A percentile compares a stretch with the other conserved stretches of the same genome.
Conservation (phyloP, 2,797 vertebrate species). For the Pangasius krempfi region DNA sequence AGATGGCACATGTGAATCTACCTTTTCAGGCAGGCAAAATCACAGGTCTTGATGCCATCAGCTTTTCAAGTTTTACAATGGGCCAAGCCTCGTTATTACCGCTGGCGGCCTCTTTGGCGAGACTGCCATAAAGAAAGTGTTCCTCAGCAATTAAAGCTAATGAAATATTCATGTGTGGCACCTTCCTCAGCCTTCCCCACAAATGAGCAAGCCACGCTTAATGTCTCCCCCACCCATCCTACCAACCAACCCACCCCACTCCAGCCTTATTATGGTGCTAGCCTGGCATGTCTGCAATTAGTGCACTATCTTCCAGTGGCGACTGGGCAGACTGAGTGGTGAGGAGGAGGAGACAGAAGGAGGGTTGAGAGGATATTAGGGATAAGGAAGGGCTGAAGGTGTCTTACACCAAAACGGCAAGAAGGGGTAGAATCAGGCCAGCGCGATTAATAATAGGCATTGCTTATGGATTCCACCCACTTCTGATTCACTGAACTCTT, state of each 20-base stretch:
- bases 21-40: constrained; percentile 76
- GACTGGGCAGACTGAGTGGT: constrained; percentile 45
- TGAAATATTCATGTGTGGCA: constrained; percentile 94
- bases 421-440: constrained; percentile 44
- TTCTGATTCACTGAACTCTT: constrained; percentile 53
- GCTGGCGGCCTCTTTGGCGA: constrained; percentile 85
- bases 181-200: constrained; percentile 87
- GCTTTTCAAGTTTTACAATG: constrained; percentile 83
- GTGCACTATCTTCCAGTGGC: constrained; percentile 67
- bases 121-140: constrained; percentile 87
- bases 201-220: constrained; percentile 91
- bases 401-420: constrained; percentile 40
- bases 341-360: constrained; percentile 26
- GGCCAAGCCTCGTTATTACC: constrained; percentile 85
- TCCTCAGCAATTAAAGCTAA: constrained; percentile 92
- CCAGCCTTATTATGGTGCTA: constrained; percentile 88
- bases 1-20: constrained; percentile 62
- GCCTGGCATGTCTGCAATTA: constrained; percentile 89
- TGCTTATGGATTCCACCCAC: constrained; percentile 53
- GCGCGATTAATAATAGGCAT: constrained; percentile 47
- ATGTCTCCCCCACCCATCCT: constrained; percentile 67
- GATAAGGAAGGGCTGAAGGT: constrained; percentile 50
- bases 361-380: constrained; percentile 43
- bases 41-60: constrained; percentile 83
- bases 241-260: constrained; percentile 67